These are phyloP conservation scores for Sebastes nivosus DNA, from an alignment of 2,797 vertebrate genomes.

Conservation along the genomic window DNA sequence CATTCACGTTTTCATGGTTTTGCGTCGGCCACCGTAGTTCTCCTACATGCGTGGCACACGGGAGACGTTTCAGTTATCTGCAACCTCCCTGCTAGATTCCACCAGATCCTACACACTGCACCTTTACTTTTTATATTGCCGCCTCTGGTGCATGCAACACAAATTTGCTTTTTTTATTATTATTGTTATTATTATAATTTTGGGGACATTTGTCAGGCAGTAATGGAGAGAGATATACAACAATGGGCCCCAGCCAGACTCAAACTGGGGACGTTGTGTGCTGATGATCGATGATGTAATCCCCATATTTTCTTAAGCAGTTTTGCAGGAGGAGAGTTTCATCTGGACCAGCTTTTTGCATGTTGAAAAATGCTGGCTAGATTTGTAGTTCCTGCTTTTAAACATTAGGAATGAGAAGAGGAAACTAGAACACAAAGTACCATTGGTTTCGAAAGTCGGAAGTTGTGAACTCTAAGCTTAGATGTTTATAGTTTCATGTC, in stretches of 20 bases:
- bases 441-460: background rate
- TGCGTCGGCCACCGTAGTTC: no score
- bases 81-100: no score
- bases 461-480: background rate
- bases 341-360: background rate
- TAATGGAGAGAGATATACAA: background rate
- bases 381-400: background rate
- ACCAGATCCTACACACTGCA: background rate
- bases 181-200: background rate
- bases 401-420: background rate
- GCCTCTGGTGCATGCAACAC: background rate
- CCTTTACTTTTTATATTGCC: background rate
- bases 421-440: background rate
- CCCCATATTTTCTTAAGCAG: background rate
- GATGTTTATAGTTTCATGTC: constrained; percentile 8
- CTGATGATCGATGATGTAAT: background rate
- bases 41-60: no score
- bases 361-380: background rate
- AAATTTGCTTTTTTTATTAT: background rate
- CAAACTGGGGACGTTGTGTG: background rate
- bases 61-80: no score
- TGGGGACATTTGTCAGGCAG: background rate
- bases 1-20: no score
- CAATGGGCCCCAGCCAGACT: background rate
- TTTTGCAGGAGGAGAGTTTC: background rate